These are phyloP conservation scores for Montipora efflorescens DNA, from an alignment of 64 coral and sea anemone genomes.

Conservation along the genomic window DNA sequence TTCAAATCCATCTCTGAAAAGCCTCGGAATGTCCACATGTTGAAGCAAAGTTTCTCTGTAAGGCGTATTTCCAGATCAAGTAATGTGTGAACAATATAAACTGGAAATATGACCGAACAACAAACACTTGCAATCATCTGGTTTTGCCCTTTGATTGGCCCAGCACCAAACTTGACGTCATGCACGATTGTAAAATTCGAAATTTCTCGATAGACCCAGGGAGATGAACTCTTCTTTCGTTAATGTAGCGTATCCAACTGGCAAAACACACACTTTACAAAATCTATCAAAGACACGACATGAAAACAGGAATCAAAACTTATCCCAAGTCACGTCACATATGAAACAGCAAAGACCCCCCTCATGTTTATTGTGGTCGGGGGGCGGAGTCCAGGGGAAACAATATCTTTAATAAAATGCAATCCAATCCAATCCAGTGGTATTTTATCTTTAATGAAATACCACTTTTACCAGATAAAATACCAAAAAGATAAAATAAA, in stretches of 20 bases:
- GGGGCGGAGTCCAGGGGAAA: no score
- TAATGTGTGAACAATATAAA: neutral
- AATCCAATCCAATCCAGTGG: no score
- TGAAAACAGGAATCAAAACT: no score
- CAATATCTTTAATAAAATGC: no score
- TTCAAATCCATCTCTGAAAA: neutral
- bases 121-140: conserved; percentile 46
- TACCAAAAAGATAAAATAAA: no score
- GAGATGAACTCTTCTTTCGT: neutral
- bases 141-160: conserved; percentile 53
- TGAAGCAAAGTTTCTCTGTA: neutral
- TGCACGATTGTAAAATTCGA: conserved; percentile 16
- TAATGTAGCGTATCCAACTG: conserved; percentile 1
- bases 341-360: no score
- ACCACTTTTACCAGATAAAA: no score
- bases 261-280: neutral
- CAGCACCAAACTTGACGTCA: conserved; percentile 25
- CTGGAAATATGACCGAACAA: conserved; percentile 48
- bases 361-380: no score
- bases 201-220: conserved; percentile 4
- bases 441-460: no score
- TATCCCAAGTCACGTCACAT: no score
- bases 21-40: conserved; percentile 4
- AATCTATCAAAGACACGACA: neutral
- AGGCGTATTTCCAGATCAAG: conserved; percentile 5